Evolutionary conservation across 2,888 invertebrate species (phyloP), one percentile per base, ranked within the genome.

Genomic region (Polyommatus iphigenia): DNA sequence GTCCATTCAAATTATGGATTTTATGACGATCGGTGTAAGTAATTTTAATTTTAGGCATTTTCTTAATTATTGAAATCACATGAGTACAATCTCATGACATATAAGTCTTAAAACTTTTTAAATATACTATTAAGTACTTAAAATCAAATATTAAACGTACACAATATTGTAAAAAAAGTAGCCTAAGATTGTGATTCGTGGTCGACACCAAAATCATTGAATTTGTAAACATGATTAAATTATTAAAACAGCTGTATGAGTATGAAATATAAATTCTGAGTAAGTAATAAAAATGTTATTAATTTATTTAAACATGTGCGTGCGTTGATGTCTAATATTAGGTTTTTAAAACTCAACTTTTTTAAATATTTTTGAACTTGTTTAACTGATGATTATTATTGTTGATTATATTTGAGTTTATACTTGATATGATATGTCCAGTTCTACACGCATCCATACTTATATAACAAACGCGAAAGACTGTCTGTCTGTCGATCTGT

Each of bases 251-350:
- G 62, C 24, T 62, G 10, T 62, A 13, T 24, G 3, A 13, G 8
- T 24, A 20, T 10, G 10, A 20, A 59, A n/a, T 57, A 59, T 18
- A 36, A 6, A 24, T n/a, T 72, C n/a, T 72, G 41, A 72, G 41
- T 36, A 36, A 32, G 7, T n/a, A 2, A 36, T n/a, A 71, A 8
- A 32, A 32, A n/a, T 7, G 15, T 71, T 41, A 72, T 72, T 18
- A 41, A 36, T 0, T 41, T 41, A n/a, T 72, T 72, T 29, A 4
- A 36, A 41, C 36, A 41, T 72, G 10, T 73, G 46, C 41, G 73
- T 46, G 73, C 73, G 73, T 73, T 73, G 73, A 73, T 73, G 73
- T 73, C 73, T 46, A 73, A 73, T 71, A 24, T 10, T 59, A 62
- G 71, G 29, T 71, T 13, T 6, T 54, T 54, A 54, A 54, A 54